phyloP scores from a whole-genome alignment of 2,888 invertebrate species.

The Octonoba sinensis region DNA sequence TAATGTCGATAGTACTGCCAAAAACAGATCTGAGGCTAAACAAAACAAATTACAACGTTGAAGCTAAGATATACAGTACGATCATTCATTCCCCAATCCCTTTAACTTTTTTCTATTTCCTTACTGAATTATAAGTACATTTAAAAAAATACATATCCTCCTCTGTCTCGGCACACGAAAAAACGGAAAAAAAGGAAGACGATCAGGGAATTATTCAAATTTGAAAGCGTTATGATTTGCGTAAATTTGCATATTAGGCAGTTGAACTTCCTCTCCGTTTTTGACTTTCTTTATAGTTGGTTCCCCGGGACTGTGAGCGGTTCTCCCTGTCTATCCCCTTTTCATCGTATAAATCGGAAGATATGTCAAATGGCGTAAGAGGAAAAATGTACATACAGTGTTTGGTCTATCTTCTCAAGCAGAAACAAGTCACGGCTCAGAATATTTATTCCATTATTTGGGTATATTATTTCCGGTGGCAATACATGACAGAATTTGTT shows the following conservation, averaged over 20 bases:
- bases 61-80: too few species aligned
- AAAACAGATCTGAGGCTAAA: too few species aligned
- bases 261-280: slow-evolving; percentile 37
- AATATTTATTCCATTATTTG: background rate
- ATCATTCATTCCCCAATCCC: too few species aligned
- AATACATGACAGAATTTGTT: background rate
- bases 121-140: too few species aligned
- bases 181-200: background rate
- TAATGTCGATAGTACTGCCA: too few species aligned
- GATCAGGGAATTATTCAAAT: slow-evolving; percentile 57
- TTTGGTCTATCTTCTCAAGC: slow-evolving; percentile 27
- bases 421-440: slow-evolving; percentile 34
- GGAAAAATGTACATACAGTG: slow-evolving; percentile 2
- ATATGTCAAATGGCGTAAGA: slow-evolving; percentile 34
- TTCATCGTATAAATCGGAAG: slow-evolving; percentile 10
- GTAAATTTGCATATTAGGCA: slow-evolving; percentile 52
- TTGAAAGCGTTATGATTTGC: slow-evolving; percentile 43
- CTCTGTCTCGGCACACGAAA: slow-evolving; percentile 14
- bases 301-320: background rate
- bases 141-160: slow-evolving; percentile 9
- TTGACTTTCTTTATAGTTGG: slow-evolving; percentile 25
- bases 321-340: background rate
- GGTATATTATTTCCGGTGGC: background rate
- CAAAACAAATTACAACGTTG: too few species aligned
- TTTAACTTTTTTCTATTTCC: too few species aligned